phyloP scores from a whole-genome alignment of 2,113 vertebrate species.

The Probosciger aterrimus region DNA sequence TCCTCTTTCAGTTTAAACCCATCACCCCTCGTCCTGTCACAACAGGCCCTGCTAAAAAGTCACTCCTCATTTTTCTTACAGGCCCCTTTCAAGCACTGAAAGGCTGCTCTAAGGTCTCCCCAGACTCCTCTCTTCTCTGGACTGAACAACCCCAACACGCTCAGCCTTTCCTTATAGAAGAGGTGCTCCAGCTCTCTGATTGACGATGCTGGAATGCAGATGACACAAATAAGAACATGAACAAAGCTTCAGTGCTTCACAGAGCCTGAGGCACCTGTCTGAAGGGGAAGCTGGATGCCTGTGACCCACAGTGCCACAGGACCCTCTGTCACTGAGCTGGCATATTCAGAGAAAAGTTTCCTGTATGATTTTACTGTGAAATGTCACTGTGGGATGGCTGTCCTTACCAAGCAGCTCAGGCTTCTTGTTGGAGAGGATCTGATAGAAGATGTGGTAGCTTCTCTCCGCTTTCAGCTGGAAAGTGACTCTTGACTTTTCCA shows the following conservation, averaged over 20 bases:
- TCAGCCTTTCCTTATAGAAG: background rate
- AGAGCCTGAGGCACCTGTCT: background rate
- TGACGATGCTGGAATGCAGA: fast-evolving
- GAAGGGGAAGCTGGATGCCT: background rate
- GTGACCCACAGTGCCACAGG: background rate
- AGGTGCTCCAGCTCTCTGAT: background rate
- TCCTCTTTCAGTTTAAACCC: background rate
- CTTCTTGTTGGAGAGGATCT: conserved; percentile 89
- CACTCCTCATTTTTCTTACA: background rate
- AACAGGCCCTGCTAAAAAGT: background rate
- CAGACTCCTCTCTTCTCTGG: background rate
- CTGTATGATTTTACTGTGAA: background rate
- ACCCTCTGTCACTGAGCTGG: background rate
- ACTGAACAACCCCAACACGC: background rate
- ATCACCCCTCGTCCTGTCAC: background rate
- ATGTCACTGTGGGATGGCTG: background rate
- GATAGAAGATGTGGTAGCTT: conserved; percentile 94
- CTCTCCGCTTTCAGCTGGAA: conserved; percentile 91
- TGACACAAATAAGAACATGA: background rate
- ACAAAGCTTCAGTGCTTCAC: background rate
- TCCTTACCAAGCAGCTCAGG: conserved; percentile 85
- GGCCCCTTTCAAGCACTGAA: background rate
- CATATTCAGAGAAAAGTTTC: background rate
- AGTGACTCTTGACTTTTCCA: conserved; percentile 91
- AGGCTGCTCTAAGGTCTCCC: background rate